phyloP scores from a whole-genome alignment of 2,888 invertebrate species.

The Hypsopygia costalis region DNA sequence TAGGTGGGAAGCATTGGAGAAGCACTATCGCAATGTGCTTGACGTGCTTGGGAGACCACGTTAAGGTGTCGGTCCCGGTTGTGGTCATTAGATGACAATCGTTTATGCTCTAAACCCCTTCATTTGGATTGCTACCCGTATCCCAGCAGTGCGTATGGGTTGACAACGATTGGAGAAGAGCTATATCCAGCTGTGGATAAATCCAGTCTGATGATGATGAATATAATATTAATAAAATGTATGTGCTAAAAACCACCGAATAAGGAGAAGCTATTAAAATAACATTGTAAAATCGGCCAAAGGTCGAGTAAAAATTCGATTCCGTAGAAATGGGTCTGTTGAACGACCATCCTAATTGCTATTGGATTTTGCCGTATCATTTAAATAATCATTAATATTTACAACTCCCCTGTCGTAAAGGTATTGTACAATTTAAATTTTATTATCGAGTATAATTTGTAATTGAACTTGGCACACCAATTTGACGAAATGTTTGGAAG shows the following conservation, averaged over 20 bases:
- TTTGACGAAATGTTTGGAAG: neutral
- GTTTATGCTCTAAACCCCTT: no score
- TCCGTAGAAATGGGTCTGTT: neutral
- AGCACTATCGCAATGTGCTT: no score
- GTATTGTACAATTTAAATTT: neutral
- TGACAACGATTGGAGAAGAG: no score
- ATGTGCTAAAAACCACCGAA: neutral
- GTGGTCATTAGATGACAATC: no score
- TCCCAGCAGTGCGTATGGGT: no score
- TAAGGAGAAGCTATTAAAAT: neutral
- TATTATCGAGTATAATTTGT: neutral
- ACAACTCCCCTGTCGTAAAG: constrained; percentile 10
- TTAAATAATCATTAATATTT: constrained; percentile 33
- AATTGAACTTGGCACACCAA: neutral
- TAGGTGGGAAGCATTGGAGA: no score
- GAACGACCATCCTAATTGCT: constrained; percentile 21
- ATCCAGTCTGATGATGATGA: no score
- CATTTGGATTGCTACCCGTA: no score
- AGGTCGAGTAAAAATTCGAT: neutral
- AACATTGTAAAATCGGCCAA: constrained; percentile 15
- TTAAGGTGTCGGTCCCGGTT: no score
- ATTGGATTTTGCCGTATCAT: constrained; percentile 29
- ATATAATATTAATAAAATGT: no score
- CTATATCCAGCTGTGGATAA: no score
- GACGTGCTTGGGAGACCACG: no score